Percentiles rank a stretch among this genome's conserved stretches.
phyloP scores from a whole-genome alignment of 1,140 invertebrate genomes.

The Pseudomyrmex pallidus region DNA sequence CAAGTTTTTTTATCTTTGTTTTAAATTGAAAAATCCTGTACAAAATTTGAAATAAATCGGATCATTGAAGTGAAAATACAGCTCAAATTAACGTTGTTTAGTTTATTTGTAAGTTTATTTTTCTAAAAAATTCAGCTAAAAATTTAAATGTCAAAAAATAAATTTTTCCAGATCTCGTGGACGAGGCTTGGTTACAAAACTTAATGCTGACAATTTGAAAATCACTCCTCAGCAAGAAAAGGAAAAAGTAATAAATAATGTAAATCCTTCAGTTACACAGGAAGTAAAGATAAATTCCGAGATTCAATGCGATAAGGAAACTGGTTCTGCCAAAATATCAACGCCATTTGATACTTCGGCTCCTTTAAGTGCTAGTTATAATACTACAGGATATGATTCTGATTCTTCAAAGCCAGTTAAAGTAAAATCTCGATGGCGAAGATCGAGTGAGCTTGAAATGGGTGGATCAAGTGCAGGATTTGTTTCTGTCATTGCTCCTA shows the following conservation, averaged over 20 bases:
- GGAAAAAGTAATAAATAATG: constrained; percentile 73
- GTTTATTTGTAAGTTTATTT: background rate
- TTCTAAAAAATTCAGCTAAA: constrained; percentile 17
- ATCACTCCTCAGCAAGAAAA: constrained; percentile 72
- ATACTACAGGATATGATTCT: constrained; percentile 80
- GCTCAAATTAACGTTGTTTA: too few relatives aligned
- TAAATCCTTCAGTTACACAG: constrained; percentile 54
- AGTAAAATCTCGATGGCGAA: constrained; percentile 94
- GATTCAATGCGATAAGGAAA: constrained; percentile 79
- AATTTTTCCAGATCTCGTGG: constrained; percentile 77
- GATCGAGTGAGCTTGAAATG: constrained; percentile 93
- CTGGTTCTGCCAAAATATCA: constrained; percentile 71
- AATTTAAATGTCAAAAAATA: background rate
- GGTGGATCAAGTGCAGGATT: constrained; percentile 79
- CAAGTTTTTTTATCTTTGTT: background rate
- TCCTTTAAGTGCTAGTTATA: constrained; percentile 65
- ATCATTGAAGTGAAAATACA: too few relatives aligned
- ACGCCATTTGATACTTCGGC: constrained; percentile 72
- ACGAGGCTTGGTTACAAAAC: constrained; percentile 82
- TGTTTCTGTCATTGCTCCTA: constrained; percentile 59
- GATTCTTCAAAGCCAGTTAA: constrained; percentile 90
- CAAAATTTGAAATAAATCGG: too few relatives aligned
- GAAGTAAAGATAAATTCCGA: constrained; percentile 74
- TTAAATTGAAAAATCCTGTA: too few relatives aligned
- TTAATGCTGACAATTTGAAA: constrained; percentile 78